Evolutionary conservation across 30 jellyfish, hydroid and myxozoan genomes (phyloP).

Genomic region (Turritopsis dohrnii): DNA sequence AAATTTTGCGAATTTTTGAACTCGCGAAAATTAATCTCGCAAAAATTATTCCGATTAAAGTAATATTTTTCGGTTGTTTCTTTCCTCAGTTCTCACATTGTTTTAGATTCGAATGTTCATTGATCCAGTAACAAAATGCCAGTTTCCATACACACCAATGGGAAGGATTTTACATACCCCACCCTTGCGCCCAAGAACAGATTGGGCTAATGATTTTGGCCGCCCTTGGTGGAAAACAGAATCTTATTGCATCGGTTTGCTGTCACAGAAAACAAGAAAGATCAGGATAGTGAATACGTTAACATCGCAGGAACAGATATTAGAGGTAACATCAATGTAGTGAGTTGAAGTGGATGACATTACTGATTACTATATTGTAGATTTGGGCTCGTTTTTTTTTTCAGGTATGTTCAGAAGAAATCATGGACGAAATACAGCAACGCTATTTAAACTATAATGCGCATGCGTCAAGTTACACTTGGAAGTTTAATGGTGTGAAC

Average conservation of each 20-base stretch:
- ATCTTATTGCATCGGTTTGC: constrained; percentile 73
- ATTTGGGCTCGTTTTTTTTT: no score
- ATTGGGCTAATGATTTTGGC: constrained; percentile 96
- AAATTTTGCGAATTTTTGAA: no score
- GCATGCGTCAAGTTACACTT: constrained; percentile 91
- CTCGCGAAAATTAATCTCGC: no score
- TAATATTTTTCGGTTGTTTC: background rate
- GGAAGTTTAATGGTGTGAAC: constrained; percentile 70
- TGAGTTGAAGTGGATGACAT: background rate
- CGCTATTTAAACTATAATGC: constrained; percentile 74
- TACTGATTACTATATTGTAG: background rate
- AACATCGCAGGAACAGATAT: constrained; percentile 85
- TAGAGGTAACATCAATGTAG: constrained; percentile 50
- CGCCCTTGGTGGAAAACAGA: constrained; percentile 96
- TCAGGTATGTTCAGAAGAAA: constrained; percentile 93
- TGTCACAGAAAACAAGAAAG: constrained; percentile 74
- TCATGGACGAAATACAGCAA: constrained; percentile 54
- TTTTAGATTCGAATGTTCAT: constrained; percentile 56
- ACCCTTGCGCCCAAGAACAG: constrained; percentile 91
- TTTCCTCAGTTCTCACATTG: background rate
- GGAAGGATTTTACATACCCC: constrained; percentile 91
- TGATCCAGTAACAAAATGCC: constrained; percentile 76
- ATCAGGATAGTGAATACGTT: constrained; percentile 68
- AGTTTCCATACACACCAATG: constrained; percentile 70
- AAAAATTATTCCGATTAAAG: no score